Evolutionary conservation across 1,140 invertebrate genomes (phyloP).

Genomic region (Hetaerina americana): DNA sequence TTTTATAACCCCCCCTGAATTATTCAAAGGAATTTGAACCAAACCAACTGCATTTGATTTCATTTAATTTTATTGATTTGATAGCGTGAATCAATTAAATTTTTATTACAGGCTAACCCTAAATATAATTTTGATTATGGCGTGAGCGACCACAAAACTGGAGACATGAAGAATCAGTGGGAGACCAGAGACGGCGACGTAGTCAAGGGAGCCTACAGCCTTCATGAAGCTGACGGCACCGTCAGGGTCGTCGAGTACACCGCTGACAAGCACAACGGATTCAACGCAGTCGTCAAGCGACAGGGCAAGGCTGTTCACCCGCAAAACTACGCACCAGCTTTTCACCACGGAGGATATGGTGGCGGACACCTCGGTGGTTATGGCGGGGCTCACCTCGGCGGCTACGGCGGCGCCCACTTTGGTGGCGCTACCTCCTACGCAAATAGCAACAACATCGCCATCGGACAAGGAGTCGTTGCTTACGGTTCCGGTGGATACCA

Average conservation of each 20-base stretch:
- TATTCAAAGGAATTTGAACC: too few species aligned
- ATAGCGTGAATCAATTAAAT: too few species aligned
- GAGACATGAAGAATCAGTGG: conserved; percentile 17
- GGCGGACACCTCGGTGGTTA: background rate
- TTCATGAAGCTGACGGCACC: conserved; percentile 36
- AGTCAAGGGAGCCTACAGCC: conserved; percentile 17
- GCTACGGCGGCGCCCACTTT: too few species aligned
- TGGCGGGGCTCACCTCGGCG: too few species aligned
- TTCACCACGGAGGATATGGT: too few species aligned
- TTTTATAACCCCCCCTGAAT: too few species aligned
- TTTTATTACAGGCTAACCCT: background rate
- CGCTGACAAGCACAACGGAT: conserved; percentile 39
- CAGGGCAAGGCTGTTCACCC: conserved; percentile 28
- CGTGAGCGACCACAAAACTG: conserved; percentile 18
- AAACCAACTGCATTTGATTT: too few species aligned
- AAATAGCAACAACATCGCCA: too few species aligned
- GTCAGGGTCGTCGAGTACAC: conserved; percentile 28
- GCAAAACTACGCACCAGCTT: background rate
- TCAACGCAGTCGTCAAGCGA: conserved; percentile 48
- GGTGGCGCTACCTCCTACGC: too few species aligned
- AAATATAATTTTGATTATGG: conserved; percentile 5
- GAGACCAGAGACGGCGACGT: conserved; percentile 17
- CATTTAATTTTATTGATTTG: too few species aligned
- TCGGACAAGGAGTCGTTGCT: background rate
- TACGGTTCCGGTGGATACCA: background rate